phyloP scores from a whole-genome alignment of 2,888 invertebrate genomes.

The Ligdia adustata region DNA sequence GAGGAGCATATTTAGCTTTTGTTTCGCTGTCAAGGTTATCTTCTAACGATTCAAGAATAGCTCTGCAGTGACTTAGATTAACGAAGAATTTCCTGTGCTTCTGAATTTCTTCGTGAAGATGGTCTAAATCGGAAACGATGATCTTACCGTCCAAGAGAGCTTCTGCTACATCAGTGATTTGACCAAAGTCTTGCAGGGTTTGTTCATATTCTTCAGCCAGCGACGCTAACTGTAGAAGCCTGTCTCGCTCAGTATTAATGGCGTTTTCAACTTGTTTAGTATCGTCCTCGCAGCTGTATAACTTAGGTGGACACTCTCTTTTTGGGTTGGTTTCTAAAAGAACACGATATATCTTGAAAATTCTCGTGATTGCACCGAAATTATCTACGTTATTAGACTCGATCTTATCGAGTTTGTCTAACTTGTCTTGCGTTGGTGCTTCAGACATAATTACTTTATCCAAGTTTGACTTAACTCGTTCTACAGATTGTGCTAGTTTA shows the following conservation, averaged over 20 bases:
- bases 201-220: conserved; percentile 95
- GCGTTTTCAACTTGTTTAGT: conserved; percentile 88
- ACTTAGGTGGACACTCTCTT: conserved; percentile 87
- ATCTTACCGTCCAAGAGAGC: conserved; percentile 91
- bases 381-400: conserved; percentile 87
- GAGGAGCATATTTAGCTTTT: conserved; percentile 86
- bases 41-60: conserved; percentile 93
- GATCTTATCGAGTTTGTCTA: conserved; percentile 88
- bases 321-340: conserved; percentile 88
- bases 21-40: conserved; percentile 93
- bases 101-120: conserved; percentile 95
- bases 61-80: conserved; percentile 93
- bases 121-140: conserved; percentile 89
- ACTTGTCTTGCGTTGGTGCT: conserved; percentile 86
- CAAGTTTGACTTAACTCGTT: conserved; percentile 77
- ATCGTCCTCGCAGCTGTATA: conserved; percentile 87
- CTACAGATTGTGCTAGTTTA: conserved; percentile 80
- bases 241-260: conserved; percentile 89
- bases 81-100: conserved; percentile 95
- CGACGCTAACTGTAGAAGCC: conserved; percentile 88
- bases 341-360: conserved; percentile 85
- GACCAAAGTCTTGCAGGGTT: conserved; percentile 93
- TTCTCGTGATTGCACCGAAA: conserved; percentile 83
- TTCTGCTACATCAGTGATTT: conserved; percentile 93
- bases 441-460: conserved; percentile 85